Conservation (phyloP, 2,888 invertebrate species). For the Athalia cordata region DNA sequence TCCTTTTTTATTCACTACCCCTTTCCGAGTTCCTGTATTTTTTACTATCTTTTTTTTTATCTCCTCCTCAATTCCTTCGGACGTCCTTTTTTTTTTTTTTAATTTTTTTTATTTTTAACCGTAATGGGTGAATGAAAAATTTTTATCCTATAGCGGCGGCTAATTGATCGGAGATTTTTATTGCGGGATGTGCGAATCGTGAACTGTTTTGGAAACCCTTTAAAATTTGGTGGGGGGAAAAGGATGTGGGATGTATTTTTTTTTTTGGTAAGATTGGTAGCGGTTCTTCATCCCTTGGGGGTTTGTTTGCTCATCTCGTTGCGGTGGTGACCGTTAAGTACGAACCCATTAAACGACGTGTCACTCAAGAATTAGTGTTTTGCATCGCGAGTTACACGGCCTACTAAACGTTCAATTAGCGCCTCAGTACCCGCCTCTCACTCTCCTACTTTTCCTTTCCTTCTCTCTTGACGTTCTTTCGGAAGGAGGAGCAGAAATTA, state of each 20-base stretch:
- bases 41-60: background rate
- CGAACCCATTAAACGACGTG: slow-evolving; percentile 43
- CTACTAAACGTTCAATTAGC: slow-evolving; percentile 56
- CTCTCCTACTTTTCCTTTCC: background rate
- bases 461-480: background rate
- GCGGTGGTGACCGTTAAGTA: background rate
- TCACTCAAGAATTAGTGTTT: slow-evolving; percentile 49
- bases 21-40: background rate
- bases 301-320: background rate
- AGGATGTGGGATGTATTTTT: background rate
- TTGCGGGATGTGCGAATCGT: no score
- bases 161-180: no score
- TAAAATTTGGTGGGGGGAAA: background rate
- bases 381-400: slow-evolving; percentile 51
- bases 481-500: slow-evolving; percentile 9
- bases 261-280: background rate
- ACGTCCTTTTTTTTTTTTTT: background rate
- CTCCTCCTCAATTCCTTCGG: background rate
- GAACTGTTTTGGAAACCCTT: background rate
- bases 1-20: background rate
- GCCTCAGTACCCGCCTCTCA: slow-evolving; percentile 50
- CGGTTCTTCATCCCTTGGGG: background rate
- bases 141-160: no score
- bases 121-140: no score
- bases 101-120: background rate